phyloP scores from a whole-genome alignment of 2,797 vertebrate genomes.

The Oreochromis mossambicus region DNA sequence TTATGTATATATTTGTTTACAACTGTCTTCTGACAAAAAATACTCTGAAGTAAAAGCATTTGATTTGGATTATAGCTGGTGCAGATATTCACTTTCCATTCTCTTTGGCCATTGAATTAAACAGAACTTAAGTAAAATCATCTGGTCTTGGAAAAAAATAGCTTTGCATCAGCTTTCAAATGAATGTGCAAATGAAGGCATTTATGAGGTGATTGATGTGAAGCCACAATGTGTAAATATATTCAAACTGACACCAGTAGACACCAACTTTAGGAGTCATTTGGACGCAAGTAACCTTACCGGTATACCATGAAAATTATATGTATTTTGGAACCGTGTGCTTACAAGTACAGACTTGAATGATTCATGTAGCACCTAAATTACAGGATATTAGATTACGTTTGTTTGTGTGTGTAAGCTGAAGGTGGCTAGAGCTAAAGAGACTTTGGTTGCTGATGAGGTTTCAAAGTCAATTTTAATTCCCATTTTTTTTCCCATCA shows the following conservation, averaged over 20 bases:
- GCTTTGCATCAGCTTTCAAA: neutral
- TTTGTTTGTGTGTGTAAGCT: neutral
- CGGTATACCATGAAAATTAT: neutral
- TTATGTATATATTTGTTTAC: neutral
- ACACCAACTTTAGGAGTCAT: neutral
- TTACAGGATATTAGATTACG: neutral
- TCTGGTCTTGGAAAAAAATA: neutral
- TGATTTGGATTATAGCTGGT: neutral
- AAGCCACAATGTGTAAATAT: neutral
- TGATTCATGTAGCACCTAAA: neutral
- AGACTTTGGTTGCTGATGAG: neutral
- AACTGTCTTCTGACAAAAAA: neutral
- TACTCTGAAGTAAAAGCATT: neutral
- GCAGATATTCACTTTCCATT: neutral
- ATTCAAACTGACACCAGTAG: neutral
- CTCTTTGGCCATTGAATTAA: neutral
- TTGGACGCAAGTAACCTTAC: neutral
- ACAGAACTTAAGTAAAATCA: neutral
- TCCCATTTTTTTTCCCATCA: slow-evolving; percentile 21
- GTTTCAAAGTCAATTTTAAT: neutral
- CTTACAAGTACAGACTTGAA: neutral
- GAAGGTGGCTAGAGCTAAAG: neutral
- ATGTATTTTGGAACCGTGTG: neutral
- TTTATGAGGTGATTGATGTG: neutral
- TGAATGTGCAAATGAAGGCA: neutral